A percentile compares a stretch with the other conserved stretches of the same genome.
phyloP scores from a whole-genome alignment of 2,888 invertebrate species.

The Stomorhina lunata region DNA sequence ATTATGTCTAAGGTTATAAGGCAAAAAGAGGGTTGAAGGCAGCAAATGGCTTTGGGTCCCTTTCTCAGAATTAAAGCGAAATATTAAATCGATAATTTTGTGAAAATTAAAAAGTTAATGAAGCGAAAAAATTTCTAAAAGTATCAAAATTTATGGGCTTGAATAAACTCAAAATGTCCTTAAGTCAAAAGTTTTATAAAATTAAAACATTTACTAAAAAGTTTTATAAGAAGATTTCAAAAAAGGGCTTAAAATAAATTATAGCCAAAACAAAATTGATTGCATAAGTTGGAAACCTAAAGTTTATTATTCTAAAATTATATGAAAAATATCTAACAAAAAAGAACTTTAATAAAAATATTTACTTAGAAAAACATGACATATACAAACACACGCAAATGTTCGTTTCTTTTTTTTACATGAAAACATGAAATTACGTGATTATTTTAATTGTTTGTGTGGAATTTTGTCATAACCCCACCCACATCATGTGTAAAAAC shows the following conservation, averaged over 20 bases:
- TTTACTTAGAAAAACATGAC: background rate
- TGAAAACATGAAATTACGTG: constrained; percentile 40
- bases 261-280: constrained; percentile 15
- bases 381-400: background rate
- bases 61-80: background rate
- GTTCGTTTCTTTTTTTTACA: background rate
- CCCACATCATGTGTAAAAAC: too few relatives aligned
- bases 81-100: background rate
- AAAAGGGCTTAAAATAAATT: constrained; percentile 67
- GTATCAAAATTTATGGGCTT: background rate
- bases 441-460: constrained; percentile 27
- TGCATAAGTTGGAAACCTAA: background rate
- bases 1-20: too few relatives aligned
- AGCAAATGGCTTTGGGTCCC: too few relatives aligned
- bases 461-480: background rate
- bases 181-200: constrained; percentile 75
- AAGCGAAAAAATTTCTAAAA: background rate
- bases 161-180: constrained; percentile 70
- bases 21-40: too few relatives aligned
- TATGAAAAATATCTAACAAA: background rate
- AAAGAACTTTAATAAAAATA: background rate
- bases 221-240: constrained; percentile 71
- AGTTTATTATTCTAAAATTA: background rate
- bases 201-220: constrained; percentile 74
- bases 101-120: background rate